A percentile compares a stretch with the other conserved stretches of the same genome.
Conservation (phyloP, 2,888 invertebrate species). For the Mycalesis mineus region DNA sequence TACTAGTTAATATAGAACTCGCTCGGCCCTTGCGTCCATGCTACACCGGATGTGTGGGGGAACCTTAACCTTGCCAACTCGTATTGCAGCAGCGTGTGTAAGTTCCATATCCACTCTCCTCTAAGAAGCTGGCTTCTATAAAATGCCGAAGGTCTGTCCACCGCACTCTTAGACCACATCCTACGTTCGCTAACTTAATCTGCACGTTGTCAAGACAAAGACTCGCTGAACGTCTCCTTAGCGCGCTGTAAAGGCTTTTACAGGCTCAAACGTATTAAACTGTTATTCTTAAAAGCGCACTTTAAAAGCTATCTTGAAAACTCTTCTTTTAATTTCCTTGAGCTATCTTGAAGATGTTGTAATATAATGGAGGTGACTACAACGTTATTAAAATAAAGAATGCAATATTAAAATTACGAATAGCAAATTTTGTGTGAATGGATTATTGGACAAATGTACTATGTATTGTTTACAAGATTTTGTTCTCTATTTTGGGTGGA, state of each 20-base stretch:
- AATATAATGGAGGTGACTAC: not conserved
- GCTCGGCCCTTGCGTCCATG: too few relatives aligned
- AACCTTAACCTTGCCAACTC: too few relatives aligned
- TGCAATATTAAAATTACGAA: too few relatives aligned
- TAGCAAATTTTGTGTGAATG: too few relatives aligned
- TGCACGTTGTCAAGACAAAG: not conserved
- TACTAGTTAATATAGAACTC: too few relatives aligned
- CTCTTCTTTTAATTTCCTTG: constrained; percentile 5
- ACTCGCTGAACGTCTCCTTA: constrained; percentile 1
- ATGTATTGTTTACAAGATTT: too few relatives aligned
- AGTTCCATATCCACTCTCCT: too few relatives aligned
- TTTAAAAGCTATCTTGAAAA: constrained; percentile 9
- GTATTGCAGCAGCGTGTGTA: too few relatives aligned
- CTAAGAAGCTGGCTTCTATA: not conserved
- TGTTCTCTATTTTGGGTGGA: too few relatives aligned
- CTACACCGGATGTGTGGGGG: too few relatives aligned
- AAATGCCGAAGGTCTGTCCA: not conserved
- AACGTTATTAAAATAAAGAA: too few relatives aligned
- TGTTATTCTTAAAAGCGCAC: constrained; percentile 1
- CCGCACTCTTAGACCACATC: not conserved
- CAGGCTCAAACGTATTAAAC: not conserved
- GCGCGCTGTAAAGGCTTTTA: constrained; percentile 8
- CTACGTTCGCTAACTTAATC: not conserved
- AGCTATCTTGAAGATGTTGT: not conserved
- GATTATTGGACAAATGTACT: too few relatives aligned